Conservation (phyloP, 2,888 invertebrate species). For the Dasysyrphus tricinctus region DNA sequence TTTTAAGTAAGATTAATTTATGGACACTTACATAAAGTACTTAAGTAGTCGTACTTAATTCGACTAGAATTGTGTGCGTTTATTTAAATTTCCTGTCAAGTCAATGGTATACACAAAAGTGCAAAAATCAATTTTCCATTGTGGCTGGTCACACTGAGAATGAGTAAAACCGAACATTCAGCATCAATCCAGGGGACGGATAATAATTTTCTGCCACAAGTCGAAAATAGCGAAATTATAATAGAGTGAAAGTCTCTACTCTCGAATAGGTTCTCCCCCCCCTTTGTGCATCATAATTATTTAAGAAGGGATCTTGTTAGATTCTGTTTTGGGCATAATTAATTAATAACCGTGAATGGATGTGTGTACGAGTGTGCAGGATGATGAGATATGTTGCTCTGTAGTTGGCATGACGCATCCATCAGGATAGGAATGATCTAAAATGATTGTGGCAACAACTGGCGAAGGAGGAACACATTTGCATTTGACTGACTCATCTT, state of each 20-base stretch:
- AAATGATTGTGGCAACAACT: constrained; percentile 33
- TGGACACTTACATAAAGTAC: too few relatives aligned
- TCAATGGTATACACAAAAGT: too few relatives aligned
- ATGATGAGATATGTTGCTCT: constrained; percentile 47
- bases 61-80: too few relatives aligned
- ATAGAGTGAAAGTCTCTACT: constrained; percentile 41
- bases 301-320: constrained; percentile 59
- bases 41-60: too few relatives aligned
- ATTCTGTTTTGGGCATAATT: constrained; percentile 73
- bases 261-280: neutral
- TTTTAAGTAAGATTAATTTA: too few relatives aligned
- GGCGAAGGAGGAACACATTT: constrained; percentile 46
- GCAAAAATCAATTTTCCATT: neutral
- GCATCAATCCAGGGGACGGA: constrained; percentile 64
- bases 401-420: constrained; percentile 68
- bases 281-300: constrained; percentile 58
- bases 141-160: constrained; percentile 1
- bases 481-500: constrained; percentile 68
- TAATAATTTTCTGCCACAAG: constrained; percentile 27
- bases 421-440: constrained; percentile 47
- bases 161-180: constrained; percentile 33
- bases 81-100: too few relatives aligned
- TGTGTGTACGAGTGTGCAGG: constrained; percentile 7
- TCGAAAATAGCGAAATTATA: constrained; percentile 54
- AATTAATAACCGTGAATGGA: constrained; percentile 67